Conservation (phyloP, 2,888 invertebrate genomes). For the Camponotus fellah region DNA sequence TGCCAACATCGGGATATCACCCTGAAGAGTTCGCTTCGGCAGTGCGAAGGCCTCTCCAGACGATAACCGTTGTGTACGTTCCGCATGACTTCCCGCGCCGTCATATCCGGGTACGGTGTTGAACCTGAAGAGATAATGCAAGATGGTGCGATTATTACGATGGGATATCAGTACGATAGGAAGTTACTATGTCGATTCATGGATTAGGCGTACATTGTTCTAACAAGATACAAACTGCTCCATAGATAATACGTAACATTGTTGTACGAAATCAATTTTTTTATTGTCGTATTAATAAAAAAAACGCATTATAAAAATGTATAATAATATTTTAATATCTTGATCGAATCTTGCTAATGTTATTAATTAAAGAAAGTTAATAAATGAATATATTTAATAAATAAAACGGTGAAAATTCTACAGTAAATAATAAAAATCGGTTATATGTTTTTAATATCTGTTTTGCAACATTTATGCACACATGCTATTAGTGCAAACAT, state of each 20-base stretch:
- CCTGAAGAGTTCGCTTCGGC: conserved; percentile 90
- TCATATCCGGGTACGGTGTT: conserved; percentile 95
- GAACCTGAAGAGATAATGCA: conserved; percentile 88
- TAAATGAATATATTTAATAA: background rate
- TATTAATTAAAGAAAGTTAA: background rate
- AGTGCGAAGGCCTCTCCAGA: conserved; percentile 93
- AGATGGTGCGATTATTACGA: conserved; percentile 29
- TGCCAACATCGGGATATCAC: conserved; percentile 90
- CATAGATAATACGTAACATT: background rate
- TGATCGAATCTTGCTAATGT: background rate
- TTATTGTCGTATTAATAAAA: background rate
- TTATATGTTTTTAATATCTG: background rate
- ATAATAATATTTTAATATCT: conserved; percentile 1
- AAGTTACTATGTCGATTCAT: background rate
- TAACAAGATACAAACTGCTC: conserved; percentile 30
- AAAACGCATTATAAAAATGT: background rate
- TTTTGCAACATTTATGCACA: background rate
- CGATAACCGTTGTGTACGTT: conserved; percentile 93
- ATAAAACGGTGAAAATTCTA: background rate
- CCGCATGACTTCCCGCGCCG: conserved; percentile 93
- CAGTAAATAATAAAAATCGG: background rate
- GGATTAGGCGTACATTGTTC: background rate
- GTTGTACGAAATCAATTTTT: background rate
- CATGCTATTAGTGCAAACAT: background rate
- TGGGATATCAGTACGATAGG: conserved; percentile 7